Evolutionary conservation across 2,113 vertebrate species (phyloP).

Genomic region (Nibea coibor): DNA sequence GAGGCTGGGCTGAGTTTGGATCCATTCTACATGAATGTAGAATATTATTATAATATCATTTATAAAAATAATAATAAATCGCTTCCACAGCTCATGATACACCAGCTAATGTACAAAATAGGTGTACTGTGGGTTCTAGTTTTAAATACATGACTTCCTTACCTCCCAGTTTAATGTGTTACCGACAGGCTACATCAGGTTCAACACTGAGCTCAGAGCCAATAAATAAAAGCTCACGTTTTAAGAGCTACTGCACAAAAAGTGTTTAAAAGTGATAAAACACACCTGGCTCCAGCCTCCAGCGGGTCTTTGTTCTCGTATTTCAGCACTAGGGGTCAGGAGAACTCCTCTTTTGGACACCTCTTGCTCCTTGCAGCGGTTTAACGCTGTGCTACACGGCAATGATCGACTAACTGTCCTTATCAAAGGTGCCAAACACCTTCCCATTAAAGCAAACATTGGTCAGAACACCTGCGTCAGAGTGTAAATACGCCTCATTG

Average conservation of each 20-base stretch:
- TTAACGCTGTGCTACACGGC: slow-evolving; percentile 32
- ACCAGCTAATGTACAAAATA: neutral
- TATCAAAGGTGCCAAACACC: slow-evolving; percentile 80
- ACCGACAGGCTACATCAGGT: neutral
- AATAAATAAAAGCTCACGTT: neutral
- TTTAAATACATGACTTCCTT: neutral
- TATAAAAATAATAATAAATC: neutral
- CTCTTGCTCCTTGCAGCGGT: slow-evolving; percentile 56
- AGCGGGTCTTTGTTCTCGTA: neutral
- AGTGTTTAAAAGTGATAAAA: neutral
- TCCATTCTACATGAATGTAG: too few relatives aligned
- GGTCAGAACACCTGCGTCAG: slow-evolving; percentile 82
- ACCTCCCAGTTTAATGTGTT: slow-evolving; percentile 7
- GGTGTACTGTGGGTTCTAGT: neutral
- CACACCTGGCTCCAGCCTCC: neutral
- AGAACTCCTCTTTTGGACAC: slow-evolving; percentile 1
- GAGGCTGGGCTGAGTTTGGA: neutral
- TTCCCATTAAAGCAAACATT: slow-evolving; percentile 80
- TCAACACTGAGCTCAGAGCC: neutral
- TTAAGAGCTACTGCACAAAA: neutral
- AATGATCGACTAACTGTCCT: slow-evolving; percentile 82
- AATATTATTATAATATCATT: neutral
- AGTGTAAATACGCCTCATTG: slow-evolving; percentile 77
- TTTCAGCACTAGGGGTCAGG: slow-evolving; percentile 60
- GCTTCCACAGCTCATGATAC: neutral